phyloP scores from a whole-genome alignment of 1,140 invertebrate species.

The Diabrotica virgifera region DNA sequence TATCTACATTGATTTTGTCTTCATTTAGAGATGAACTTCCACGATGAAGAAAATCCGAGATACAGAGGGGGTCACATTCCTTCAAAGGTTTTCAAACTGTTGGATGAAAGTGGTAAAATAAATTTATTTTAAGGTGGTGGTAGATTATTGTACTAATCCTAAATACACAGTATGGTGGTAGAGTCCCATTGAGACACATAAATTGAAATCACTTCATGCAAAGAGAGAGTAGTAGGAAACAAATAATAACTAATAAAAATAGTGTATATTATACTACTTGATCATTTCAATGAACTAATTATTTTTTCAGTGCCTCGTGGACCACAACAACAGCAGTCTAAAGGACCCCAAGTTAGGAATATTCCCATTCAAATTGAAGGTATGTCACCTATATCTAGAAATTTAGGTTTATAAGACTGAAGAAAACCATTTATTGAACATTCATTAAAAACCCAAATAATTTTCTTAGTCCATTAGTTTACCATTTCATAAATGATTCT shows the following conservation, averaged over 20 bases:
- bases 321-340: constrained; percentile 13
- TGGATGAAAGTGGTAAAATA: constrained; percentile 52
- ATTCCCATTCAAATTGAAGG: constrained; percentile 46
- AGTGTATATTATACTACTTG: too few relatives aligned
- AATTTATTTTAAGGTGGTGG: constrained; percentile 30
- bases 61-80: constrained; percentile 58
- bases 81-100: constrained; percentile 55
- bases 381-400: constrained; percentile 19
- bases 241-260: too few relatives aligned
- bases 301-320: constrained; percentile 24
- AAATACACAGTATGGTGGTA: too few relatives aligned
- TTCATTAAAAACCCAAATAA: too few relatives aligned
- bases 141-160: not conserved
- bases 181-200: too few relatives aligned
- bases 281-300: not conserved
- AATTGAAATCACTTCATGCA: too few relatives aligned
- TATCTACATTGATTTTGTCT: too few relatives aligned
- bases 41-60: constrained; percentile 51
- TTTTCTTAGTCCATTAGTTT: too few relatives aligned
- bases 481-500: too few relatives aligned
- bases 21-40: constrained; percentile 37
- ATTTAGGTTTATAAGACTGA: too few relatives aligned
- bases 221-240: too few relatives aligned
- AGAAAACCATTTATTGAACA: too few relatives aligned
- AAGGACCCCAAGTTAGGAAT: constrained; percentile 33